Conservation (phyloP, 2,888 invertebrate species). For the Venusia cambrica region DNA sequence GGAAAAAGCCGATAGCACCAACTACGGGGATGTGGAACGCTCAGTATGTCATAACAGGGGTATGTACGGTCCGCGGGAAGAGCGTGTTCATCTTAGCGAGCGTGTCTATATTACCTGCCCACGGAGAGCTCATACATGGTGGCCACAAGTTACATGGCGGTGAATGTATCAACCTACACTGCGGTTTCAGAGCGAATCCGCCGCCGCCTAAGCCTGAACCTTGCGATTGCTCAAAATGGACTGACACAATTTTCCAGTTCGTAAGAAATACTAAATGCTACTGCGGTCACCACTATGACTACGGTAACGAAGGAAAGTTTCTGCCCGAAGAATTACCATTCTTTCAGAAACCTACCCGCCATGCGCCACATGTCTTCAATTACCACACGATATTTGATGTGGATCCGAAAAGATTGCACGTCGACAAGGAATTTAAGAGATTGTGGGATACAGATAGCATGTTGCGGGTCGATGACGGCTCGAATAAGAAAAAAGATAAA, state of each 20-base stretch:
- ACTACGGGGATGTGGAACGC: conserved; percentile 50
- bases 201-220: conserved; percentile 44
- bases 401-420: conserved; percentile 47
- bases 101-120: conserved; percentile 48
- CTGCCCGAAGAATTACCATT: conserved; percentile 54
- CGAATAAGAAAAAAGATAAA: conserved; percentile 40
- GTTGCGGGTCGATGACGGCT: conserved; percentile 44
- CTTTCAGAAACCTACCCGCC: conserved; percentile 55
- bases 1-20: conserved; percentile 49
- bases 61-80: conserved; percentile 48
- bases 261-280: conserved; percentile 55
- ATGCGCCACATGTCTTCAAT: conserved; percentile 47
- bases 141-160: conserved; percentile 50
- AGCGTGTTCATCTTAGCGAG: conserved; percentile 50
- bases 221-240: conserved; percentile 63
- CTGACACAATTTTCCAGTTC: conserved; percentile 49
- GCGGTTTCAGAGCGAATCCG: conserved; percentile 48
- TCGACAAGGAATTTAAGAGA: conserved; percentile 59
- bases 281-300: conserved; percentile 63
- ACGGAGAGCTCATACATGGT: conserved; percentile 64
- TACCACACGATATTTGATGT: conserved; percentile 61
- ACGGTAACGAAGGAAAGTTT: conserved; percentile 54
- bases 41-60: conserved; percentile 59
- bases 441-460: conserved; percentile 65
- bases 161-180: conserved; percentile 51